Conservation (phyloP, 2,888 invertebrate genomes). For the Sinotaia quadrata region DNA sequence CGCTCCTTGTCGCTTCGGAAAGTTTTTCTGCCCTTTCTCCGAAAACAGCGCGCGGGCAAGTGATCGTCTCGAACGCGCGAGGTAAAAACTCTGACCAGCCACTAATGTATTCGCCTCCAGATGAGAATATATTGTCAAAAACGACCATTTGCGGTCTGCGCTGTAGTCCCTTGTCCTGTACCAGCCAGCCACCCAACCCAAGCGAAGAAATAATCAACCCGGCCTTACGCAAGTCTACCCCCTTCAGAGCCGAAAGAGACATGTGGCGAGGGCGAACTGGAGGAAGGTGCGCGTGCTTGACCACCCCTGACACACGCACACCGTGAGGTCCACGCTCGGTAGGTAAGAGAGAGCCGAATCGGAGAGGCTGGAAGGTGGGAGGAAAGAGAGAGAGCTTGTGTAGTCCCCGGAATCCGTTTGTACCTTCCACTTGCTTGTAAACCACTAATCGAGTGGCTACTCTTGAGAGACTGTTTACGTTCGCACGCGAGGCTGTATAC, state of each 20-base stretch:
- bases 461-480: no score
- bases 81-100: neutral
- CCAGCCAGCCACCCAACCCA: neutral
- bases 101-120: slow-evolving; percentile 10
- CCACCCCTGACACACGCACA: neutral
- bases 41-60: slow-evolving; percentile 21
- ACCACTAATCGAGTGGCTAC: no score
- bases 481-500: no score
- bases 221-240: neutral
- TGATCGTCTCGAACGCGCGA: no score
- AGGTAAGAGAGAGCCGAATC: no score
- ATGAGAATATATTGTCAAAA: slow-evolving; percentile 30
- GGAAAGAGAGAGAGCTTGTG: no score
- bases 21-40: neutral
- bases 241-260: neutral
- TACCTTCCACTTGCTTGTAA: no score
- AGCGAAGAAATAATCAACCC: neutral
- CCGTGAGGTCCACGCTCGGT: neutral
- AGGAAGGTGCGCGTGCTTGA: neutral
- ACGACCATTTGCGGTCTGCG: slow-evolving; percentile 7
- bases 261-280: neutral
- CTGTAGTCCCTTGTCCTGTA: neutral
- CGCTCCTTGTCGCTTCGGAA: neutral
- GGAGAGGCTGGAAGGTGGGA: no score
- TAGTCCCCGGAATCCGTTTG: no score